phyloP scores from a whole-genome alignment of 2,113 vertebrate species.

The Phaethornis superciliosus region DNA sequence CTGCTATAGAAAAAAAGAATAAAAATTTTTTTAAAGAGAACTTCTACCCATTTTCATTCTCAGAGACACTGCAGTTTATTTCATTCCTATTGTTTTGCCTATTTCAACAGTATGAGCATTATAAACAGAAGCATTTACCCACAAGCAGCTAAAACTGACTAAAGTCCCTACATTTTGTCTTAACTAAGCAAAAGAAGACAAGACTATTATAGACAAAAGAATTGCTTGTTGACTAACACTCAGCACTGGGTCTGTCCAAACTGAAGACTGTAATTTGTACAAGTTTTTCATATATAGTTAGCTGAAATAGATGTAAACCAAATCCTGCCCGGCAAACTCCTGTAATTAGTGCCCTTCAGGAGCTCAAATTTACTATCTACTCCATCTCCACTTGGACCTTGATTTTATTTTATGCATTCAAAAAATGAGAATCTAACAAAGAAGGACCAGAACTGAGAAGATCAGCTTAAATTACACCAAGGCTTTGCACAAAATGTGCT shows the following conservation, averaged over 20 bases:
- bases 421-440: background rate
- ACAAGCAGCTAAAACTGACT: background rate
- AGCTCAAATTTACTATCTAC: background rate
- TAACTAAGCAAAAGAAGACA: background rate
- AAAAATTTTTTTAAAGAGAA: background rate
- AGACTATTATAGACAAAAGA: background rate
- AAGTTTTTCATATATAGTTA: background rate
- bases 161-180: background rate
- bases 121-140: background rate
- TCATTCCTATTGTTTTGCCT: background rate
- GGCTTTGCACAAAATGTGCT: background rate
- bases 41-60: background rate
- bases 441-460: background rate
- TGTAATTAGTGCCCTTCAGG: background rate
- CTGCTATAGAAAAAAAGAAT: no score
- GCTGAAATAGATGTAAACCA: background rate
- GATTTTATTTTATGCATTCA: background rate
- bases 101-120: background rate
- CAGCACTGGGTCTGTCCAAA: rapidly evolving
- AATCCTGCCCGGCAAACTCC: background rate
- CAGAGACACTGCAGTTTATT: background rate
- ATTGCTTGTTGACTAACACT: background rate
- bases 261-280: rapidly evolving
- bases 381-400: background rate
- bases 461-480: background rate